A percentile compares a stretch with the other conserved stretches of the same genome.
These are phyloP conservation scores for Patagioenas fasciata DNA, from an alignment of 2,113 vertebrate genomes.

Conservation along the genomic window DNA sequence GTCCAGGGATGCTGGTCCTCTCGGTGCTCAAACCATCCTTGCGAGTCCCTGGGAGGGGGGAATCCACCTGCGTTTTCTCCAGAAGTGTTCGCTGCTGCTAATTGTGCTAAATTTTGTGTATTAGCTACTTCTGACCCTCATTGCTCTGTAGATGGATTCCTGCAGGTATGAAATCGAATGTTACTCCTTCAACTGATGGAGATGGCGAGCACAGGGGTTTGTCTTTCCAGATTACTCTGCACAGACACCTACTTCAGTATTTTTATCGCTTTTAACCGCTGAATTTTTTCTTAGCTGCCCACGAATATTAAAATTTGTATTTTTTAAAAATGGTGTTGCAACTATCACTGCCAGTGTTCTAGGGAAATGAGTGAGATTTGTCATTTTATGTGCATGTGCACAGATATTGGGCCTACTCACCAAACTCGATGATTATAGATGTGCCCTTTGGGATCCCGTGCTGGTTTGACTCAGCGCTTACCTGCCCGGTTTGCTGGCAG, in stretches of 20 bases:
- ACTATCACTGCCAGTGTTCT: background rate
- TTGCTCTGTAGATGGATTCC: background rate
- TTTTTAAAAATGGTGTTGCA: background rate
- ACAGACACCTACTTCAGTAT: background rate
- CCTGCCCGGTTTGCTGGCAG: background rate
- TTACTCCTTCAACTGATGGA: background rate
- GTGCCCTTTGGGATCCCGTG: background rate
- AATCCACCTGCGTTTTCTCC: background rate
- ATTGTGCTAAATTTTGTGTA: background rate
- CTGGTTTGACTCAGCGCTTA: background rate
- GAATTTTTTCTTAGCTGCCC: background rate
- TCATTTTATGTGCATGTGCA: background rate
- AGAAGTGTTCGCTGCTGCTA: background rate
- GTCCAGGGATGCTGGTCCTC: background rate
- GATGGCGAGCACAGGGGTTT: background rate
- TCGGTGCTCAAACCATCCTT: background rate
- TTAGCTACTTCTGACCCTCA: background rate
- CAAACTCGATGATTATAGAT: background rate
- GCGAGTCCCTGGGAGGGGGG: background rate
- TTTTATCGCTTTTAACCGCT: background rate
- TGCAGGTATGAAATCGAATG: conserved; percentile 37
- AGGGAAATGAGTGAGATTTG: background rate
- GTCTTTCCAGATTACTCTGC: background rate
- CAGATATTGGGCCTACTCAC: background rate
- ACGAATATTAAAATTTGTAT: background rate